Evolutionary conservation across 2,888 invertebrate genomes (phyloP).

Genomic region (Argyra leucocephala): DNA sequence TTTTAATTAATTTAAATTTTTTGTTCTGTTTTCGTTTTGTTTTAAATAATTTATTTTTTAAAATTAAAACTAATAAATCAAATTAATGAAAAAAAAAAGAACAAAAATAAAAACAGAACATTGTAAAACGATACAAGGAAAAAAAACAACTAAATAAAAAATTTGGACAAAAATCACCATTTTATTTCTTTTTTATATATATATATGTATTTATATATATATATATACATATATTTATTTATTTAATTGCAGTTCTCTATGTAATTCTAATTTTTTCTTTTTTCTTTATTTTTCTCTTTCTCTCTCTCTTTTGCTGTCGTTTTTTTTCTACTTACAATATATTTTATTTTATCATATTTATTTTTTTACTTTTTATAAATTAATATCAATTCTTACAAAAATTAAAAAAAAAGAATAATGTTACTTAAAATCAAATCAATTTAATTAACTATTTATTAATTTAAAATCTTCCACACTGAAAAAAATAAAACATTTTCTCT

Average conservation of each 20-base stretch:
- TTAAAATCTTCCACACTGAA: not conserved
- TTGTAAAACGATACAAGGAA: too few relatives aligned
- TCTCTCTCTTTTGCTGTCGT: too few relatives aligned
- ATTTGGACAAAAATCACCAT: slow-evolving; percentile 6
- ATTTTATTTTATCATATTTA: slow-evolving; percentile 9
- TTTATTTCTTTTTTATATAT: not conserved
- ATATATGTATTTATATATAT: too few relatives aligned
- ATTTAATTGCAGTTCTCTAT: too few relatives aligned
- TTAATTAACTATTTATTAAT: not conserved
- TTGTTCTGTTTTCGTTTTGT: not conserved
- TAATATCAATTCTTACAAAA: not conserved
- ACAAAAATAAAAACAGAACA: not conserved
- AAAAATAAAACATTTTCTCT: slow-evolving; percentile 17
- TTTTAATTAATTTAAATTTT: too few relatives aligned
- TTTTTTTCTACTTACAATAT: not conserved
- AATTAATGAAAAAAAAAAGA: not conserved
- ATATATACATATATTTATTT: too few relatives aligned
- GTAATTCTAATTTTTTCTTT: too few relatives aligned
- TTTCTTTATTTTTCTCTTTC: too few relatives aligned
- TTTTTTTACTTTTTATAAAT: slow-evolving; percentile 13
- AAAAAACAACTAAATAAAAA: not conserved
- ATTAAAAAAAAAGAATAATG: too few relatives aligned
- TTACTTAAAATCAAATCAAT: too few relatives aligned
- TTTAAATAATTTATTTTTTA: not conserved
- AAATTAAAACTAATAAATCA: too few relatives aligned